Evolutionary conservation across 2,888 invertebrate genomes (phyloP).

Genomic region (Leptinotarsa haldemani): DNA sequence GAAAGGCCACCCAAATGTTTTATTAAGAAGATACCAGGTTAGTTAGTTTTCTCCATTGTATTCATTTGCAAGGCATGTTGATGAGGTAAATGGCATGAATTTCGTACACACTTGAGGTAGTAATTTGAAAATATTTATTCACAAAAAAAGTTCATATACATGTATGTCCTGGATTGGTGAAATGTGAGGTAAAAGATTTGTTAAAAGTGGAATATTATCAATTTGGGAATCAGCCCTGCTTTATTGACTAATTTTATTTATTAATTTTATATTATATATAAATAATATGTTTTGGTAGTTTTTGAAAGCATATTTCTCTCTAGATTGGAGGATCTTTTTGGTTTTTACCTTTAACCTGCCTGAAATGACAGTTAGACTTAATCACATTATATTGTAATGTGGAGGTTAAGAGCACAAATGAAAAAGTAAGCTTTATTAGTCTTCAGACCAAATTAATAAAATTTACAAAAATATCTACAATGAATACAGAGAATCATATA

Average conservation of each 20-base stretch:
- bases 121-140: not conserved
- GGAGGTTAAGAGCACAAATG: no score
- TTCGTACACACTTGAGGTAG: not conserved
- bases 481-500: no score
- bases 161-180: not conserved
- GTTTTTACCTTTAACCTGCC: no score
- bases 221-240: not conserved
- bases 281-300: not conserved
- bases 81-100: not conserved
- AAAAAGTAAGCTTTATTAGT: no score
- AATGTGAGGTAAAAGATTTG: not conserved
- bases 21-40: constrained; percentile 2
- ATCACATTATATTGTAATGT: no score
- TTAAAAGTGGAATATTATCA: not conserved
- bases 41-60: not conserved
- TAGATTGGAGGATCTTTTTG: not conserved
- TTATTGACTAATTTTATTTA: no score
- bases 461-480: no score
- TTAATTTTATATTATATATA: not conserved
- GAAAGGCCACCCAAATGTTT: not conserved
- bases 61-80: not conserved
- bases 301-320: not conserved
- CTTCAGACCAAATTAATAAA: no score
- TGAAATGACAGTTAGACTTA: no score
- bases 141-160: not conserved